Base-by-base conservation (phyloP, 2,888 invertebrate genomes). In the Slavum lentiscoides region DNA sequence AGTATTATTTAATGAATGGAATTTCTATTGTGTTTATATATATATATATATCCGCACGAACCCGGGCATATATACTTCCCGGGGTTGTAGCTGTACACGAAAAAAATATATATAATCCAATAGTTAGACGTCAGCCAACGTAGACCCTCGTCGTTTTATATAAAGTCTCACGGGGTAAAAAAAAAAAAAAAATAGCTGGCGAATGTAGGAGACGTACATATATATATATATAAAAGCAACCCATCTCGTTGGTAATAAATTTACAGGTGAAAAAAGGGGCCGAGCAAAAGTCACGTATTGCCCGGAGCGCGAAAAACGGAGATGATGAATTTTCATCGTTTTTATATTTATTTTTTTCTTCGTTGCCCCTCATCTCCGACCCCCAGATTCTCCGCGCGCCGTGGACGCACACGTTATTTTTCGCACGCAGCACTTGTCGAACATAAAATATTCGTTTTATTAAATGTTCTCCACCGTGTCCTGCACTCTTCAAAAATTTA, bases 381-480 rank as follows among this genome's bases (percentile, higher is more conserved):
- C n/a, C n/a, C 30, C 30, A 30, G 30, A 2, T 30, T 30, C 30
- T 4, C 2, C 30, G 13, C 3, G 15, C 19, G 23, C 5, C 30
- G 6, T 23, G 17, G n/a, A 19, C 30, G 49, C 62, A 77, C 39
- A 2, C 62, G 39, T 8, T 61, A 69, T 77, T 77, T 58, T 70
- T 61, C 70, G 53, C 55, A 2, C 43, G 64, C 53, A n/a, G 77
- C 62, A 55, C 70, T 53, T 19, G 77, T 80, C 77, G 77, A 80
- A 80, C 43, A 64, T 62, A 69, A 80, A 80, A 80, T 64, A 70
- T 70, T 69, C 62, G 69, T 69, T 77, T 80, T 80, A 80, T 80
- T 70, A 62, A 62, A 80, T 70, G 70, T 64, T 30, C 62, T n/a
- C n/a, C n/a, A n/a, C n/a, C n/a, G n/a, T n/a, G 19, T 55, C 61